Base-by-base conservation (phyloP, 2,113 vertebrate species). In the Grammomys surdaster region DNA sequence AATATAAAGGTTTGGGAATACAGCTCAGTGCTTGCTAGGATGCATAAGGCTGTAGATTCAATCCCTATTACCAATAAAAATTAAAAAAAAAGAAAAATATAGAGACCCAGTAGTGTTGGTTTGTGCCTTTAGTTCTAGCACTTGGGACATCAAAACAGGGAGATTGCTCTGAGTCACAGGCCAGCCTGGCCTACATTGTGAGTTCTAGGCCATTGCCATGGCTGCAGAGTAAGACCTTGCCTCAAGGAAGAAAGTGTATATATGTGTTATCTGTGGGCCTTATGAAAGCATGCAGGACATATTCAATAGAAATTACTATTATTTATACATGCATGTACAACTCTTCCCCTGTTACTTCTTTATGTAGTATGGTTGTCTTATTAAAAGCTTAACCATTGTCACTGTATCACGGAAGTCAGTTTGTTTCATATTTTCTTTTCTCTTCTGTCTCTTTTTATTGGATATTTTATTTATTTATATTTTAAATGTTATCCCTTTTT, bases 381-480 rank as follows among this genome's bases (percentile, higher is more conserved):
- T 12, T 80, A 54, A 56, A 80, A 54, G 24, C 26, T 77, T 77
- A 77, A 80, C 31, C 54, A 24, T 22, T 82, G 78, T 65, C n/a
- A 63, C 6, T 19, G 40, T 46, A 28, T 46, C 60, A 85, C 1
- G 58, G n/a, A 85, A 63, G 24, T 28, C 56, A 84, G n/a, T 84
- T 84, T 84, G 58, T 84, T 63, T 84, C n/a, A 43, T 40, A 85
- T 60, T 7, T 60, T 14, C n/a, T 95, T 70, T 91, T 90, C 67
- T 51, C 11, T 51, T 51, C 11, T 51, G 51, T 51, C 51, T 51
- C 51, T 51, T 51, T 51, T 51, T 51, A 51, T 51, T 51, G 51
- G 51, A 51, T 51, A 51, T 51, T 51, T 51, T 51, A 51, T 51
- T 51, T 51, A 51, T 51, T 51, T 51, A 51, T 51, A 51, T 51